These are phyloP conservation scores for Drosophila heteroneura DNA, from an alignment of 2,888 invertebrate species.

Conservation along the genomic window DNA sequence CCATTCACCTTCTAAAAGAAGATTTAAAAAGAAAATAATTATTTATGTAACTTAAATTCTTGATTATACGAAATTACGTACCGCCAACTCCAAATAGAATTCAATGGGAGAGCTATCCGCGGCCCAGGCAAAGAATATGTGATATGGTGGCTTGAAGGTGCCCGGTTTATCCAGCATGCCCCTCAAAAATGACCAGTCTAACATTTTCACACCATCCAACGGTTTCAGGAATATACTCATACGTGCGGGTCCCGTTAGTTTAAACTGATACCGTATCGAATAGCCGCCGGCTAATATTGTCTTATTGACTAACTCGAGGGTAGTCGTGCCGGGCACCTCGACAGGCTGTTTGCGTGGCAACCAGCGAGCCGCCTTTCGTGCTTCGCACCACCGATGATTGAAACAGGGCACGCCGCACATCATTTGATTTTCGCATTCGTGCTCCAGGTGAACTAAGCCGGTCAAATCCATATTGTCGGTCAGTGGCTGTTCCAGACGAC, in stretches of 20 bases:
- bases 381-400: slow-evolving; percentile 67
- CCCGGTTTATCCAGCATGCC: slow-evolving; percentile 65
- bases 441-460: slow-evolving; percentile 49
- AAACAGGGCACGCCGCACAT: slow-evolving; percentile 81
- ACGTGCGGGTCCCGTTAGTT: slow-evolving; percentile 77
- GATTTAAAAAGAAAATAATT: background rate
- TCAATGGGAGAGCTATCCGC: slow-evolving; percentile 69
- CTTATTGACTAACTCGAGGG: slow-evolving; percentile 66
- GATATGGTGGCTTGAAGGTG: slow-evolving; percentile 73
- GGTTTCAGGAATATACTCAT: slow-evolving; percentile 81
- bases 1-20: slow-evolving; percentile 57
- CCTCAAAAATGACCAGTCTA: slow-evolving; percentile 78
- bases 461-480: slow-evolving; percentile 58
- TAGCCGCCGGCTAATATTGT: slow-evolving; percentile 45
- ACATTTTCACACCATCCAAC: slow-evolving; percentile 61
- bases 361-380: slow-evolving; percentile 69
- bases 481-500: slow-evolving; percentile 64
- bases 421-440: slow-evolving; percentile 68
- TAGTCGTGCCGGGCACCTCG: slow-evolving; percentile 69
- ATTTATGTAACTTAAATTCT: background rate
- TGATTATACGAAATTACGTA: slow-evolving; percentile 29
- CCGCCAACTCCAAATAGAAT: slow-evolving; percentile 74
- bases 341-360: slow-evolving; percentile 64
- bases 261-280: slow-evolving; percentile 68
- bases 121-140: slow-evolving; percentile 77